phyloP scores from a whole-genome alignment of 2,797 vertebrate species.

The Avahi laniger region DNA sequence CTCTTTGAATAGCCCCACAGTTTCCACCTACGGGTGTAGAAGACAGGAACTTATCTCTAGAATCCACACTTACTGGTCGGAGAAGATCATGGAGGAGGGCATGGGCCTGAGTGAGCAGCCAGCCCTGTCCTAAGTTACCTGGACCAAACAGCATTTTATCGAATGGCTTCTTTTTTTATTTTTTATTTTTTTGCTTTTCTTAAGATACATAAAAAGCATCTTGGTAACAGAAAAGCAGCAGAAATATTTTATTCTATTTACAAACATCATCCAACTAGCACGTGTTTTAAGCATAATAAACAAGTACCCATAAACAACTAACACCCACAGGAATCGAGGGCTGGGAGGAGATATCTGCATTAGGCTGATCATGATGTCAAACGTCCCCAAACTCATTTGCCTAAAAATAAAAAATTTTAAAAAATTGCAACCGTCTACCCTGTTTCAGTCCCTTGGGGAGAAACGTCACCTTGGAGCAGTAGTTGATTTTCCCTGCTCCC shows the following conservation, averaged over 20 bases:
- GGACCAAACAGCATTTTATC: neutral
- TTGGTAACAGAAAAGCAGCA: neutral
- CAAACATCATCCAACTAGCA: neutral
- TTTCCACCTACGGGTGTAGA: neutral
- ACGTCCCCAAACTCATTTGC: neutral
- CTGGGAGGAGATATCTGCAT: neutral
- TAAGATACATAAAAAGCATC: neutral
- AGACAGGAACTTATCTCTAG: neutral
- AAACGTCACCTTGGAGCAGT: neutral
- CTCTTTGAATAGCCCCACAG: neutral
- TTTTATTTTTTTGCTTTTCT: neutral
- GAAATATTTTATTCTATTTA: constrained; percentile 25
- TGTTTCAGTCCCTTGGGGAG: neutral
- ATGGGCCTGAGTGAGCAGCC: neutral
- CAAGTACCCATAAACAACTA: neutral
- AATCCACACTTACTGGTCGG: neutral
- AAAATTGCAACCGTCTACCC: rapidly evolving
- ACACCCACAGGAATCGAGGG: neutral
- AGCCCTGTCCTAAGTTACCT: neutral
- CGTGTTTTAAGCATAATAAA: neutral
- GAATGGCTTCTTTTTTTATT: neutral
- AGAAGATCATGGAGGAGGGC: neutral
- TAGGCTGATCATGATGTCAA: neutral
- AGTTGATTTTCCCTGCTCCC: too few relatives aligned
- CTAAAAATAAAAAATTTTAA: neutral